Evolutionary conservation across 1,140 invertebrate species (phyloP).

Genomic region (Hydropsyche tenuis): DNA sequence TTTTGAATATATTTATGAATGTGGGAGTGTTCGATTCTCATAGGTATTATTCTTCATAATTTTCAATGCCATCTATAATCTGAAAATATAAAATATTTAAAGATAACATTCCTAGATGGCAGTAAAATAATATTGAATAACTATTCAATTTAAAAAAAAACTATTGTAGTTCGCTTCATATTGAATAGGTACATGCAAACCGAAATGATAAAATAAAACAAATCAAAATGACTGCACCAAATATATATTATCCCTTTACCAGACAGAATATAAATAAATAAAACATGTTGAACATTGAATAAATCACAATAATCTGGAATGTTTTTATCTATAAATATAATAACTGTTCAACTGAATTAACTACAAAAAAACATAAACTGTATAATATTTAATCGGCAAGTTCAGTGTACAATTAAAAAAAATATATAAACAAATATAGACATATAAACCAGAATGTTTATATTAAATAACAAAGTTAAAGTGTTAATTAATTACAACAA

Average conservation of each 20-base stretch:
- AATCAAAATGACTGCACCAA: slow-evolving; percentile 46
- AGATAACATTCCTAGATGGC: too few species aligned
- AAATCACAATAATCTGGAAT: slow-evolving; percentile 49
- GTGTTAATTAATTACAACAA: too few species aligned
- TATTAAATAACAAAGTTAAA: too few species aligned
- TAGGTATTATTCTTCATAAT: too few species aligned
- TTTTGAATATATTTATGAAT: too few species aligned
- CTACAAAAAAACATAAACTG: slow-evolving; percentile 10
- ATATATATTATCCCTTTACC: slow-evolving; percentile 51
- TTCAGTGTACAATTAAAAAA: slow-evolving; percentile 20
- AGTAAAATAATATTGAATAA: too few species aligned
- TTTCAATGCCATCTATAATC: too few species aligned
- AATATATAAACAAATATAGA: neutral
- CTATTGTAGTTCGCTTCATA: too few species aligned
- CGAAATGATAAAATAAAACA: slow-evolving; percentile 29
- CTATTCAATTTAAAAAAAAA: too few species aligned
- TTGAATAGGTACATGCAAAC: neutral
- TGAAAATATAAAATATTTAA: too few species aligned
- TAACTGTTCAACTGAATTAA: slow-evolving; percentile 28
- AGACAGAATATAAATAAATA: slow-evolving; percentile 50
- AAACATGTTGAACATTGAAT: slow-evolving; percentile 46
- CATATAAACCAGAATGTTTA: neutral
- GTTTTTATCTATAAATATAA: slow-evolving; percentile 24
- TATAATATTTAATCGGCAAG: slow-evolving; percentile 30
- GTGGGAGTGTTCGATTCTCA: too few species aligned